phyloP scores from a whole-genome alignment of 2,113 vertebrate species.

The Chamaea fasciata region DNA sequence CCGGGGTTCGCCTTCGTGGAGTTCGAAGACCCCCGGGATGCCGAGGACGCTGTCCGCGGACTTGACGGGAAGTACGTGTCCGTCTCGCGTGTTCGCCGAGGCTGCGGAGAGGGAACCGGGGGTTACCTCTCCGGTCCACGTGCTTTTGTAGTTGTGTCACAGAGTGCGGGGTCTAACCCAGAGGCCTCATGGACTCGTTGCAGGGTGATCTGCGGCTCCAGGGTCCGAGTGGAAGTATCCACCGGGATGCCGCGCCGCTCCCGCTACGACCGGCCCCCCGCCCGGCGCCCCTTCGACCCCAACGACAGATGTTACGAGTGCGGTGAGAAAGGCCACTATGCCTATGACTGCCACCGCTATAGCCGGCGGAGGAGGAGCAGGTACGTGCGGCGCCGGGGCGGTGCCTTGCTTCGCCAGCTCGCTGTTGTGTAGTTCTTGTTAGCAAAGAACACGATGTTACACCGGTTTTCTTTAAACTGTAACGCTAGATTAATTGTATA shows the following conservation, averaged over 20 bases:
- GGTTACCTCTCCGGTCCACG: neutral
- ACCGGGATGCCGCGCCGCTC: conserved; percentile 86
- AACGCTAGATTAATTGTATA: neutral
- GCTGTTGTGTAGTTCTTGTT: conserved; percentile 37
- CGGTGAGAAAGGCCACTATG: conserved; percentile 89
- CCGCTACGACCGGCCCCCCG: conserved; percentile 81
- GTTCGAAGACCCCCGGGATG: conserved; percentile 81
- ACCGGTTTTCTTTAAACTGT: neutral
- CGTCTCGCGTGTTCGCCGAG: fast-evolving
- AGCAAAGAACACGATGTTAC: neutral
- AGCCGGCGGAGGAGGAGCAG: conserved; percentile 82
- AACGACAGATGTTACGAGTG: conserved; percentile 88
- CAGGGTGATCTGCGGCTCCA: conserved; percentile 2
- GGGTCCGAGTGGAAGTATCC: conserved; percentile 81
- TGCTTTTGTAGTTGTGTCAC: fast-evolving
- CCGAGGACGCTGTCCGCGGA: conserved; percentile 80
- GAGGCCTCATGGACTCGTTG: neutral
- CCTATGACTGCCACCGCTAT: conserved; percentile 87
- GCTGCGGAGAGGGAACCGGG: fast-evolving
- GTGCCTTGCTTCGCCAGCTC: conserved; percentile 26
- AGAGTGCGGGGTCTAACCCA: neutral
- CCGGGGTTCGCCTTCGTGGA: conserved; percentile 86
- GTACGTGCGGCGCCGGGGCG: conserved; percentile 62
- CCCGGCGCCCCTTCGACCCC: conserved; percentile 84
- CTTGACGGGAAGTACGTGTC: conserved; percentile 81